A percentile compares a stretch with the other conserved stretches of the same genome.
Evolutionary conservation across 35 echinoderm and acorn worm species (phyloP).

Genomic region (Heliocidaris tuberculata): DNA sequence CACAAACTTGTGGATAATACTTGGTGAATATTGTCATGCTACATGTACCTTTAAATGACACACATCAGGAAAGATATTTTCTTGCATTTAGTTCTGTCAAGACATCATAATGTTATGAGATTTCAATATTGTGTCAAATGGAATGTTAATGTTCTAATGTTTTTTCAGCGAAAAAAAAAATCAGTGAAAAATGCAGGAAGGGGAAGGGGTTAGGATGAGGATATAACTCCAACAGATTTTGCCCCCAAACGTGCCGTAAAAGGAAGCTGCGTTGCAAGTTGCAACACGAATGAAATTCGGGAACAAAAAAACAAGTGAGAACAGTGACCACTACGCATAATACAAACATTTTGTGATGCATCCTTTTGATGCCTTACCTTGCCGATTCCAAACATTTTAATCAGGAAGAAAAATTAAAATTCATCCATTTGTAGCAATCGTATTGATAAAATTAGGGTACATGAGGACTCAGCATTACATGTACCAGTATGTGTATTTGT

Average conservation of each 20-base stretch:
- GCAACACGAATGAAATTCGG: background rate
- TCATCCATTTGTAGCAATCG: background rate
- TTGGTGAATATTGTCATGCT: too few relatives aligned
- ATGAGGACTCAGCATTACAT: too few relatives aligned
- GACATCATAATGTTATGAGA: too few relatives aligned
- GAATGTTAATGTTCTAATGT: too few relatives aligned
- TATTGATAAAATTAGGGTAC: background rate
- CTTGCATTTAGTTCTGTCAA: too few relatives aligned
- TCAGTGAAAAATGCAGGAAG: background rate
- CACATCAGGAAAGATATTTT: too few relatives aligned
- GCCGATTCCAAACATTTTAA: background rate
- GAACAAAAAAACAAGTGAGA: background rate
- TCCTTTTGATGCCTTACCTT: background rate
- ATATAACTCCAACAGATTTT: too few relatives aligned
- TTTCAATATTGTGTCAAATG: too few relatives aligned
- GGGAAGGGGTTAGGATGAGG: background rate
- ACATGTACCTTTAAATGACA: too few relatives aligned
- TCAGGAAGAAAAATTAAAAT: background rate
- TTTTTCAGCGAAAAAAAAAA: background rate
- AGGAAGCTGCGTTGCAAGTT: background rate
- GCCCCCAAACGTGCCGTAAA: background rate
- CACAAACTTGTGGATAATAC: too few relatives aligned
- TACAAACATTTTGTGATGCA: background rate
- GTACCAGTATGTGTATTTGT: too few relatives aligned
- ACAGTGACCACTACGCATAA: background rate